A percentile compares a stretch with the other conserved stretches of the same genome.
Conservation (phyloP, 2,113 vertebrate species). For the Clinocottus analis region DNA sequence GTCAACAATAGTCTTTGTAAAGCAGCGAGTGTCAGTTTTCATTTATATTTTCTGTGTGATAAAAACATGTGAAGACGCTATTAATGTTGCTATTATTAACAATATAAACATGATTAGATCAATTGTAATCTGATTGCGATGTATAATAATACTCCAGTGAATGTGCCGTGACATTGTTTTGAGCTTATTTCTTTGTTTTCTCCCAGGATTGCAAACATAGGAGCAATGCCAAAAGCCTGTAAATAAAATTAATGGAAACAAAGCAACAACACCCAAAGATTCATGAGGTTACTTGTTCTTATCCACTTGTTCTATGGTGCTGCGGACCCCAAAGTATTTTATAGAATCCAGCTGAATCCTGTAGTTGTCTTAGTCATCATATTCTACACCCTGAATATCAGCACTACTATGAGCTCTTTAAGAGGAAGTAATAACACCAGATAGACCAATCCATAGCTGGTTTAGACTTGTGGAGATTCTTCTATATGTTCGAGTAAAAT, state of each 20-base stretch:
- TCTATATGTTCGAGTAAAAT: not conserved
- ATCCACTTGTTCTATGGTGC: not conserved
- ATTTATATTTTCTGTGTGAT: not conserved
- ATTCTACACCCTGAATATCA: conserved; percentile 7
- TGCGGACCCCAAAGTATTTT: not conserved
- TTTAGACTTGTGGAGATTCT: not conserved
- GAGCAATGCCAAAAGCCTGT: not conserved
- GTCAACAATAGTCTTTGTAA: no score
- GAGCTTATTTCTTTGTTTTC: not conserved
- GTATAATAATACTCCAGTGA: not conserved
- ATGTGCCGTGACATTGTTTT: not conserved
- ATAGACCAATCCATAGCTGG: not conserved
- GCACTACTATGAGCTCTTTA: not conserved
- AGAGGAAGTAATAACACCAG: not conserved
- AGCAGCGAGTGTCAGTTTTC: no score
- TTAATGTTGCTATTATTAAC: not conserved
- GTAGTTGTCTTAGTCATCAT: conserved; percentile 9
- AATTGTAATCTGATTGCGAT: not conserved
- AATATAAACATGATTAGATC: no score
- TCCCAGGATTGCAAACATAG: not conserved
- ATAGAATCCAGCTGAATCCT: not conserved
- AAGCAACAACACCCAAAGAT: not conserved
- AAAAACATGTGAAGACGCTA: not conserved
- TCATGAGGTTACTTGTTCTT: not conserved
- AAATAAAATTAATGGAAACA: not conserved